Conservation (phyloP, 2,113 vertebrate genomes). For the Holacanthus passer region DNA sequence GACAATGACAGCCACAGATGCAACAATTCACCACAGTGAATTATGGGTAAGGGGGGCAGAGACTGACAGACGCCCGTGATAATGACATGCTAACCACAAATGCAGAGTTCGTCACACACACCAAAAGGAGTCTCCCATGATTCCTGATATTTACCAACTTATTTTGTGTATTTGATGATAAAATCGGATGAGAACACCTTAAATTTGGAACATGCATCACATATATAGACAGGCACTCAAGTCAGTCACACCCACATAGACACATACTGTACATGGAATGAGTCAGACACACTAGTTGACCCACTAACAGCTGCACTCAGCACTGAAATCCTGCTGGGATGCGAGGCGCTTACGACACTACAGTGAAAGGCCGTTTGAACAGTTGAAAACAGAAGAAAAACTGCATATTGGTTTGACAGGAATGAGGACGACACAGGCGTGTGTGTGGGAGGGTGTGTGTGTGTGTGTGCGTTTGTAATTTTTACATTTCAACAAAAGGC, state of each 20-base stretch:
- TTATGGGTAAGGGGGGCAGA: not conserved
- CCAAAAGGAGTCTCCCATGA: not conserved
- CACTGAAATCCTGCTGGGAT: conserved; percentile 26
- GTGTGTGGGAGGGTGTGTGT: not conserved
- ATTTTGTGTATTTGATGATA: not conserved
- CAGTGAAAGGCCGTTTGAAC: conserved; percentile 14
- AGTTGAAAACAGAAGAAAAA: conserved; percentile 11
- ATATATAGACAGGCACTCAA: not conserved
- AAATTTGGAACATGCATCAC: not conserved
- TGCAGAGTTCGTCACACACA: not conserved
- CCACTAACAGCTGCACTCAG: conserved; percentile 33
- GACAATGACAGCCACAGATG: conserved; percentile 41
- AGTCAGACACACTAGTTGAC: conserved; percentile 25
- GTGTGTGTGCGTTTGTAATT: conserved; percentile 1
- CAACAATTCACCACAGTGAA: conserved; percentile 7
- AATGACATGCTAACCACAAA: conserved; percentile 8
- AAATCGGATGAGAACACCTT: not conserved
- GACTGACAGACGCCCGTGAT: not conserved
- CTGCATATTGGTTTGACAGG: not conserved
- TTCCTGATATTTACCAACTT: not conserved
- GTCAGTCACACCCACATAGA: not conserved
- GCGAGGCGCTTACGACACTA: not conserved
- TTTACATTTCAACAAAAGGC: conserved; percentile 2
- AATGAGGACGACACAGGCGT: not conserved
- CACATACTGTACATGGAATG: conserved; percentile 9